phyloP scores from a whole-genome alignment of 2,797 vertebrate genomes.

The Otolemur crassicaudatus region DNA sequence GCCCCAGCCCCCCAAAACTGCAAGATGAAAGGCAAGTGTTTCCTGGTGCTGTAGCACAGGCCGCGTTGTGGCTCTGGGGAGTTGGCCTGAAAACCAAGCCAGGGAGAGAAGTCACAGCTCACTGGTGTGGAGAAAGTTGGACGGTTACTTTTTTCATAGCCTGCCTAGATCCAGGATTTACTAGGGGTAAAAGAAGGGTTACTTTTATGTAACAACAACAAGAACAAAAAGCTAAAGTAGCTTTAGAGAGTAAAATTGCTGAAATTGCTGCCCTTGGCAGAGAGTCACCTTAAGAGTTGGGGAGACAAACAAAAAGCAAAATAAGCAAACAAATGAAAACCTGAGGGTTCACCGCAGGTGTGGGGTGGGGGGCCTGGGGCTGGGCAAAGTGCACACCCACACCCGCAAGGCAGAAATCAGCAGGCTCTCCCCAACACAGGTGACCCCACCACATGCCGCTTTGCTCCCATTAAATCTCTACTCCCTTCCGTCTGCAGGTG shows the following conservation, averaged over 20 bases:
- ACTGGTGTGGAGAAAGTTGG: not conserved
- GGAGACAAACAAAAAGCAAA: not conserved
- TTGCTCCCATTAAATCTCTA: not conserved
- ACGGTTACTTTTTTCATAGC: not conserved
- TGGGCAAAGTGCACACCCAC: not conserved
- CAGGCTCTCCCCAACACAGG: not conserved
- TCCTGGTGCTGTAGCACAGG: not conserved
- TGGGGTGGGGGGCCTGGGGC: too few species aligned
- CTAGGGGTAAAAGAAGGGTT: not conserved
- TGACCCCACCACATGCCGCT: not conserved
- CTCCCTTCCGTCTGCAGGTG: not conserved
- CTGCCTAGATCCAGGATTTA: not conserved
- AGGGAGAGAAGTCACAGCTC: not conserved
- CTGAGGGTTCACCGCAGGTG: not conserved
- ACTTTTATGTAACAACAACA: not conserved
- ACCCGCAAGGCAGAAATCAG: not conserved
- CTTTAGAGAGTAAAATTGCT: conserved; percentile 1
- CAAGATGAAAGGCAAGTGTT: not conserved
- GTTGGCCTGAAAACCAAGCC: not conserved
- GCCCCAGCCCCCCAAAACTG: too few species aligned
- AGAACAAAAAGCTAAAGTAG: not conserved
- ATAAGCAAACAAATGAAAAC: not conserved
- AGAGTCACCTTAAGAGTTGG: not conserved
- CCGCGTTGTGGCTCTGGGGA: too few species aligned
- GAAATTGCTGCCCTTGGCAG: not conserved